Conservation (phyloP, 2,888 invertebrate genomes). For the Laspeyria flexula region DNA sequence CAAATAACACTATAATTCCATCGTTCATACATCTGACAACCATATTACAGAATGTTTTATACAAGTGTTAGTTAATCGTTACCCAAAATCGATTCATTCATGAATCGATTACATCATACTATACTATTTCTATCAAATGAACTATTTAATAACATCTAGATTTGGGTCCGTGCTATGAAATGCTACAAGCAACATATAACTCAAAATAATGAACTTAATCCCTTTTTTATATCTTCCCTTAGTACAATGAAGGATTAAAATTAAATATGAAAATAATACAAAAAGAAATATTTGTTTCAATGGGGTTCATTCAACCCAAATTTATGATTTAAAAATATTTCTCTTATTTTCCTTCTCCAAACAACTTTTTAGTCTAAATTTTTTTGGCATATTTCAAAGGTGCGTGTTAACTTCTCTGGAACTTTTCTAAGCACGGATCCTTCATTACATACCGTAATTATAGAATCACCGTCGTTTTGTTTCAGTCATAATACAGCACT, state of each 20-base stretch:
- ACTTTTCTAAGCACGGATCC: constrained; percentile 15
- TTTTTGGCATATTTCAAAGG: not conserved
- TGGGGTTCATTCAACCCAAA: no score
- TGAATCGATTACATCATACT: not conserved
- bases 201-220: not conserved
- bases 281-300: no score
- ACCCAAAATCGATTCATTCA: not conserved
- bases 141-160: not conserved
- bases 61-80: not conserved
- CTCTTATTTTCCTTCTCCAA: not conserved
- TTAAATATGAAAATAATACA: no score
- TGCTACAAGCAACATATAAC: not conserved
- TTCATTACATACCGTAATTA: constrained; percentile 44
- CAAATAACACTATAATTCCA: not conserved
- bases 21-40: not conserved
- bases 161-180: constrained; percentile 1
- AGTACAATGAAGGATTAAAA: no score
- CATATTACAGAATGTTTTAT: no score
- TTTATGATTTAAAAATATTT: not conserved
- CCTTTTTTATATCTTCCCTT: no score
- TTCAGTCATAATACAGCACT: constrained; percentile 66
- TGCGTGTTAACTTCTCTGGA: no score
- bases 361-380: not conserved
- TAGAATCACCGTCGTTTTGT: constrained; percentile 66
- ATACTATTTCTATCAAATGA: not conserved